Evolutionary conservation across 2,888 invertebrate genomes (phyloP).

Genomic region (Arctia plantaginis): DNA sequence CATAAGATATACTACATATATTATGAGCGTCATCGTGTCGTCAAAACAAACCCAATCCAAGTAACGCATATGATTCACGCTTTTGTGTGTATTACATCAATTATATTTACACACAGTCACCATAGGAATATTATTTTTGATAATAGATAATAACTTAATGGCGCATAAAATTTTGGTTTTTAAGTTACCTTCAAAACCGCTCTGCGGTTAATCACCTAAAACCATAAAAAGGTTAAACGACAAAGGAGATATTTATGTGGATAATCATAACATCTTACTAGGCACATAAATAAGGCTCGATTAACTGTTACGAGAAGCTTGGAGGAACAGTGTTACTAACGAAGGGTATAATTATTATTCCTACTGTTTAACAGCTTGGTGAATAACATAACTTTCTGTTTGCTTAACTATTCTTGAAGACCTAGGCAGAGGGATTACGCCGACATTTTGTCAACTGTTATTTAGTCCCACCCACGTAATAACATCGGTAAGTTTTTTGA

Average conservation of each 20-base stretch:
- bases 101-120: background rate
- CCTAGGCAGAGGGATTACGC: no score
- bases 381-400: no score
- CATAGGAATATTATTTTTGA: background rate
- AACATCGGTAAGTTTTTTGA: no score
- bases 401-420: no score
- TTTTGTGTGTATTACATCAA: background rate
- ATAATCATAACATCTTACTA: background rate
- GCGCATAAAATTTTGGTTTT: background rate
- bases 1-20: no score
- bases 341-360: no score
- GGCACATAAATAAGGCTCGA: background rate
- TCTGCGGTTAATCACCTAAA: background rate
- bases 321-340: background rate
- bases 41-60: background rate
- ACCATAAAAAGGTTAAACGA: background rate
- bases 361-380: no score
- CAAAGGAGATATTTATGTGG: no score
- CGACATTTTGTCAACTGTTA: no score
- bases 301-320: background rate
- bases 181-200: no score
- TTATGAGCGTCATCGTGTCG: background rate
- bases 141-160: constrained; percentile 2
- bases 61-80: background rate
- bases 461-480: no score